Conservation (phyloP, 2,113 vertebrate genomes). For the Zapus hudsonius region DNA sequence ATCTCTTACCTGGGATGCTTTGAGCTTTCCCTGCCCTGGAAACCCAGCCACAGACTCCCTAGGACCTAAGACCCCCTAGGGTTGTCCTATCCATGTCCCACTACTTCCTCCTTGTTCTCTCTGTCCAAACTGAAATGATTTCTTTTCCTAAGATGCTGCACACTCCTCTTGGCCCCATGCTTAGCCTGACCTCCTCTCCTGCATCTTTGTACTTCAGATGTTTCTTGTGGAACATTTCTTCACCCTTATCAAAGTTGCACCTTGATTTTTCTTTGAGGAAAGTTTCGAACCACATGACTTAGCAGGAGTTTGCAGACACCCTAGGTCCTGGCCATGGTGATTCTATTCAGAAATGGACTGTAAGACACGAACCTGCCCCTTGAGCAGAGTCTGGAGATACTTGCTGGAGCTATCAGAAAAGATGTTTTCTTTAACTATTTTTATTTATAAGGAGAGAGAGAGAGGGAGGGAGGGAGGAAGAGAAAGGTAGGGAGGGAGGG, state of each 20-base stretch:
- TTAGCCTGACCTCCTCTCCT: not conserved
- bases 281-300: not conserved
- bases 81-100: not conserved
- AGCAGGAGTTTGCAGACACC: not conserved
- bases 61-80: accelerated
- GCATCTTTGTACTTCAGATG: not conserved
- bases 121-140: not conserved
- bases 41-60: not conserved
- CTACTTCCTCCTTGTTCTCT: not conserved
- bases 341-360: not conserved
- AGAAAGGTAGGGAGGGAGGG: too few species aligned
- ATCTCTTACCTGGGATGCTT: not conserved
- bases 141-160: not conserved
- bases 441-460: not conserved
- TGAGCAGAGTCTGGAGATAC: not conserved
- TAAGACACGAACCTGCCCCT: not conserved
- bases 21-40: not conserved
- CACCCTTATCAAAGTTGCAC: not conserved
- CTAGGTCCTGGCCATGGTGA: not conserved
- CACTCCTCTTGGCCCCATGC: not conserved
- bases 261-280: slow-evolving; percentile 10
- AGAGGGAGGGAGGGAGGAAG: too few species aligned
- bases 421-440: not conserved
- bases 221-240: not conserved
- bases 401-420: not conserved